Conservation (phyloP, 2,888 invertebrate species). For the Zygothrica quintamaculata region DNA sequence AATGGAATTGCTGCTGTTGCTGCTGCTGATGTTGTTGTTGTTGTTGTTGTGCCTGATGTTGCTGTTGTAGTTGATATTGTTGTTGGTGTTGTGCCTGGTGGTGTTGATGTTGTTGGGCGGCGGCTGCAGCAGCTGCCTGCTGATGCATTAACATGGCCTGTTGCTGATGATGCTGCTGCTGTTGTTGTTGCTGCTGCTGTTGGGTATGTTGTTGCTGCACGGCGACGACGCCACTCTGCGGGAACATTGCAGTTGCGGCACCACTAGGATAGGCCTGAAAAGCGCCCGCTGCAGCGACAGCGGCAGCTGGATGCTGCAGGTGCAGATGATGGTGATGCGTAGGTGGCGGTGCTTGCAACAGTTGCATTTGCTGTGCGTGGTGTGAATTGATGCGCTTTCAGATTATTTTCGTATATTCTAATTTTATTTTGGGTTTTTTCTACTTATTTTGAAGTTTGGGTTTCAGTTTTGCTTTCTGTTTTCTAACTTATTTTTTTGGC, state of each 20-base stretch:
- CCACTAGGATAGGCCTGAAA: slow-evolving; percentile 69
- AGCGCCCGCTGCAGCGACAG: slow-evolving; percentile 61
- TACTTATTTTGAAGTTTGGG: slow-evolving; percentile 32
- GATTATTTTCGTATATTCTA: slow-evolving; percentile 70
- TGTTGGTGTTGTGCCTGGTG: slow-evolving; percentile 68
- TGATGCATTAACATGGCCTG: slow-evolving; percentile 63
- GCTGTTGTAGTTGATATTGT: slow-evolving; percentile 62
- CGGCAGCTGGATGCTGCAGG: slow-evolving; percentile 72
- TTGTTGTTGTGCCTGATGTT: slow-evolving; percentile 63
- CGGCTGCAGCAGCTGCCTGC: slow-evolving; percentile 64
- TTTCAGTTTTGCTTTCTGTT: slow-evolving; percentile 43
- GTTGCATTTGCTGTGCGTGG: slow-evolving; percentile 84
- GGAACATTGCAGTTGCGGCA: slow-evolving; percentile 62
- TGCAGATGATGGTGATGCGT: slow-evolving; percentile 81
- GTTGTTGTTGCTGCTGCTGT: slow-evolving; percentile 56
- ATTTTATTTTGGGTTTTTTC: slow-evolving; percentile 42
- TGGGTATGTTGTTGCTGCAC: slow-evolving; percentile 74
- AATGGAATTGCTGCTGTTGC: slow-evolving; percentile 66
- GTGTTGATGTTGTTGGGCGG: slow-evolving; percentile 61
- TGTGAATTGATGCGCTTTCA: slow-evolving; percentile 72
- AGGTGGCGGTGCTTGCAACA: slow-evolving; percentile 83
- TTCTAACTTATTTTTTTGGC: slow-evolving; percentile 54
- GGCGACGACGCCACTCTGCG: slow-evolving; percentile 69
- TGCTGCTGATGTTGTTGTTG: slow-evolving; percentile 72
- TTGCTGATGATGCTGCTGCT: slow-evolving; percentile 56